These are phyloP conservation scores for Melanchra persicariae DNA, from an alignment of 2,888 invertebrate genomes.

Conservation along the genomic window DNA sequence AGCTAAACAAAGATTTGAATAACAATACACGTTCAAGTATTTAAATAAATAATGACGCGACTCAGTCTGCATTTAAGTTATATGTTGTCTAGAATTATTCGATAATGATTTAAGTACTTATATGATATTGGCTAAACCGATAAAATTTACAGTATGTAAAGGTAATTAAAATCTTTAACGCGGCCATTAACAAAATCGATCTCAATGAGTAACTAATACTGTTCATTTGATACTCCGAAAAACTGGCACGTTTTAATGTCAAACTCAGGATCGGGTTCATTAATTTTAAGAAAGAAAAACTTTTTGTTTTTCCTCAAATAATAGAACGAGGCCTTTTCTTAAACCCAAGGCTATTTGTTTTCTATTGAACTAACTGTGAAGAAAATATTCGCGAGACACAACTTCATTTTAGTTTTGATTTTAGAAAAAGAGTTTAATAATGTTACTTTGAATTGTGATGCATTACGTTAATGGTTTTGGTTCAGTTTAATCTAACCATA, in stretches of 20 bases:
- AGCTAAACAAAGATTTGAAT: conserved; percentile 34
- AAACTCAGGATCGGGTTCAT: conserved; percentile 71
- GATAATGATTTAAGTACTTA: conserved; percentile 52
- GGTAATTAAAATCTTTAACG: conserved; percentile 24
- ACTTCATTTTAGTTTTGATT: conserved; percentile 10
- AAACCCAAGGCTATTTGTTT: conserved; percentile 55
- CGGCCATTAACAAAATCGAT: conserved; percentile 29
- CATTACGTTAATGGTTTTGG: background rate
- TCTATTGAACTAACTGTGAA: conserved; percentile 47
- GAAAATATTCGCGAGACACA: conserved; percentile 35
- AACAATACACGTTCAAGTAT: conserved; percentile 22
- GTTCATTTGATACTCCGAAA: conserved; percentile 49
- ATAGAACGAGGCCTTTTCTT: conserved; percentile 66
- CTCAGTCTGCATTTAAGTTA: conserved; percentile 13
- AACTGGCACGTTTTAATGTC: conserved; percentile 66
- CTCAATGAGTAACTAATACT: conserved; percentile 51
- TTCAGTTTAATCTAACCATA: background rate
- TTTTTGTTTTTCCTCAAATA: conserved; percentile 68
- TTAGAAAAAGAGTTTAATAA: background rate
- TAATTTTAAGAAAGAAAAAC: conserved; percentile 70
- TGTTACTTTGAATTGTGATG: background rate
- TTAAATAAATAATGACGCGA: conserved; percentile 29
- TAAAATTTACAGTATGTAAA: conserved; percentile 7
- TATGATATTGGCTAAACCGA: conserved; percentile 8
- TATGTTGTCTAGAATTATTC: conserved; percentile 50